Evolutionary conservation across 2,797 vertebrate species (phyloP), one percentile per base, ranked within the genome.

Genomic region (Intellagama lesueurii): DNA sequence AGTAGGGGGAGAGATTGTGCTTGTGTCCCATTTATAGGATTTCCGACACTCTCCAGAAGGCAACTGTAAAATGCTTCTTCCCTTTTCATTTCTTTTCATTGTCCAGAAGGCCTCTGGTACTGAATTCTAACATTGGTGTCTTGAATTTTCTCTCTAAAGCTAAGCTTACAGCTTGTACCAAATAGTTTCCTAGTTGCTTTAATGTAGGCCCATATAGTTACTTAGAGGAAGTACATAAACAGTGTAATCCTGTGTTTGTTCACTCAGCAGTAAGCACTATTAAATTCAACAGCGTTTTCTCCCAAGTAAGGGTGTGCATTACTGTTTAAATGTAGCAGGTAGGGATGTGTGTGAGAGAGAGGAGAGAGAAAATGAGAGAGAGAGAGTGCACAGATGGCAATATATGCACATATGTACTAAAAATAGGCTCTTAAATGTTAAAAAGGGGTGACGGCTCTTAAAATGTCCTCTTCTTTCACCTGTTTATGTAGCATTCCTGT

Each of bases 401-500:
- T 60, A 87, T 73, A 93, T 56, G 87, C 44, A 90, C 85, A 85
- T 24, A 73, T 73, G 76, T 14, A 76, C 70, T 32, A 89, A 81
- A 89, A 73, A 1, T 22, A 56, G 0, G 4, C 40, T 89, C 92
- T 91, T 19, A 76, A 2, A 56, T 69, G 28, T 64, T 64, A 22
- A 17, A 1, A 9, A 52, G 8, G 26, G 22, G 85, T 40, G 40
- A 40, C 1, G 89, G 94, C 92, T 81, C 86, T 88, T 5, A 88
- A 28, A 3, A 83, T 91, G 83, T 83, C 83, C 94, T 81, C 66
- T 44, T 87, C 47, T 88, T 90, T 93, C 89, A 92, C 90, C 92
- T 83, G 93, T 91, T 93, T 93, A 93, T 90, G 92, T 95, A 92
- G 94, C 76, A 83, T 89, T 95, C 91, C 85, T 92, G 90, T 93